These are phyloP conservation scores for Pollenia griseotomentosa DNA, from an alignment of 2,888 invertebrate species.

Conservation along the genomic window DNA sequence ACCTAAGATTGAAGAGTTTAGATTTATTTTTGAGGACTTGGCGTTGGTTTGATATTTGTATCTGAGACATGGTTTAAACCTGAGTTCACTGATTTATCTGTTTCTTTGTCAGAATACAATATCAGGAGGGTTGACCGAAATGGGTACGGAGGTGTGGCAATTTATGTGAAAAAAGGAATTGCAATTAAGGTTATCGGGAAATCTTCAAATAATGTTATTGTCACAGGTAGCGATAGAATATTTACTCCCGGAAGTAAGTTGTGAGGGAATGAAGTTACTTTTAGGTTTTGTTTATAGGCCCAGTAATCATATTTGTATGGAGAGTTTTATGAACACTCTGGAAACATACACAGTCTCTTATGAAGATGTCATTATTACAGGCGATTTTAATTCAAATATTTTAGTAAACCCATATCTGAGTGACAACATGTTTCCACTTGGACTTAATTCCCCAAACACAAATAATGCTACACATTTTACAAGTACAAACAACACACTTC, in stretches of 20 bases:
- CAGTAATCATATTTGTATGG: too few species aligned
- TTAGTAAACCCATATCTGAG: too few species aligned
- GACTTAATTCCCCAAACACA: too few species aligned
- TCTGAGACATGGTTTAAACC: too few species aligned
- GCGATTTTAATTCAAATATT: constrained; percentile 4
- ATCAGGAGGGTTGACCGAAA: neutral
- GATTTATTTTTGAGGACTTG: neutral
- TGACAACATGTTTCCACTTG: too few species aligned
- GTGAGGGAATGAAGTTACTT: neutral
- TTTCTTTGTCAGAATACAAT: neutral
- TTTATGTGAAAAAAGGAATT: too few species aligned
- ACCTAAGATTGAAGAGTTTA: neutral
- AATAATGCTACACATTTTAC: too few species aligned
- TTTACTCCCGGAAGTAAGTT: neutral
- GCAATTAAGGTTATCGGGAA: neutral
- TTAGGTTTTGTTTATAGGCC: neutral
- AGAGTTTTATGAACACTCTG: too few species aligned
- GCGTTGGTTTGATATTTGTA: neutral
- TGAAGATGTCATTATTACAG: neutral
- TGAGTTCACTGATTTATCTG: neutral
- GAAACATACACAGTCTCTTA: neutral
- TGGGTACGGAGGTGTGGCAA: neutral
- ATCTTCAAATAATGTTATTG: too few species aligned
- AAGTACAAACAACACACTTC: too few species aligned
- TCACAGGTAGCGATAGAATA: neutral